Evolutionary conservation across 2,888 invertebrate species (phyloP), one percentile per base, ranked within the genome.

Genomic region (Nemoura dubitans): DNA sequence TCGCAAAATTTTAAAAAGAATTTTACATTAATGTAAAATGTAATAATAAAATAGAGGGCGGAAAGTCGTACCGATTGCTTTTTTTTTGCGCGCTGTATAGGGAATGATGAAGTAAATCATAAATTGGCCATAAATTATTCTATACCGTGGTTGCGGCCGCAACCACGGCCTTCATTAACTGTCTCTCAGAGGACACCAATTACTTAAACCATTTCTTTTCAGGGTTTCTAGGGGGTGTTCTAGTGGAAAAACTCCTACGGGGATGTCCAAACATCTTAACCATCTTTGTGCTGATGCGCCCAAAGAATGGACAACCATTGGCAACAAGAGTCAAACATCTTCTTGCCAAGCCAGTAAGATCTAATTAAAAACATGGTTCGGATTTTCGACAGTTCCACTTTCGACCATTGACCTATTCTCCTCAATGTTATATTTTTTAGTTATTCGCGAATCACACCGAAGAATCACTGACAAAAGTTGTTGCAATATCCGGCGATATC

Each of bases 161-260:
- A 10, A 10, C 10, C 10, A 6, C 36, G 10, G 3, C 36, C 10
- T 10, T 10, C 36, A 36, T 36, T 36, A 6, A 36, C 36, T 36
- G 3, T 10, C 36, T 36, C 36, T 10, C 10, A 6, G 36, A 3
- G 36, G 36, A 36, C 36, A 36, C 36, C 3, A 36, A 36, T 36
- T 10, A 36, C 10, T 3, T 3, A 3, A 10, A 36, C 3, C 10
- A 6, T 36, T 36, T 36, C 5, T 36, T 36, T 36, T 36, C 97
- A 0, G 99, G 99, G 2, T 99, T 99, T 90, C 94, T 99, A 21
- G 99, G 99, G 0, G 93, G 98, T 88, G 96, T 97, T 87, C 93
- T 99, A 0, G 94, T 99, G 2, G 98, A 99, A 91, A 99, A 98
- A 91, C 93, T 99, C n/a, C 91, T 99, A 10, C 93, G 98, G 89